Evolutionary conservation across 2,888 invertebrate species (phyloP), one percentile per base, ranked within the genome.

Genomic region (Drosophila multiciliata): DNA sequence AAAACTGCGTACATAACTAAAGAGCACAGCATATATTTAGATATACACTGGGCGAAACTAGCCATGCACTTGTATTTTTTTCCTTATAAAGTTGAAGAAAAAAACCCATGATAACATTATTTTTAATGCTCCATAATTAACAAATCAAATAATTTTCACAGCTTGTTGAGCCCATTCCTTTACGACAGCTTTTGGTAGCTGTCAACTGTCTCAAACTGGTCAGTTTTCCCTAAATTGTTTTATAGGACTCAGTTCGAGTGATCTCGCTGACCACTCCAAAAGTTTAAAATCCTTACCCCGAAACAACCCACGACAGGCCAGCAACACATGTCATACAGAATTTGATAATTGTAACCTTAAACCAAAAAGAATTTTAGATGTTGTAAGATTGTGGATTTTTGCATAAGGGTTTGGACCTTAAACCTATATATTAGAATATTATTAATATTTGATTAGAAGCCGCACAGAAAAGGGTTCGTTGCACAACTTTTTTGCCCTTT

Each of bases 361-460:
- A 17, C 38, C 3, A 38, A 38, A 8, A 3, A 8, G 0, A 38
- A 29, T 29, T 38, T 38, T 17, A 4, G 8, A 38, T 38, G 38
- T 8, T 9, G 8, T 29, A 29, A 29, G 29, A 7, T 20, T 45
- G 15, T 8, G 1, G 52, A 60, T 75, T 75, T 82, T 75, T 80
- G 59, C 61, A 54, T 49, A 61, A 58, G 60, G 60, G 69, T 66
- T 60, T 74, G 77, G 71, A 81, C 71, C 67, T 83, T 74, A 48
- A 71, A 59, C 62, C 69, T 29, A 63, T 65, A 73, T 73, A 75
- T 66, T 75, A 69, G 66, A 57, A 78, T 71, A 58, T 55, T 38
- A 17, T 8, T 38, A 38, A 38, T 38, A 38, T 62, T 70, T 64
- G 38, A 36, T 17, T 4, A 26, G 49, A 49, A 29, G 29, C 29